These are phyloP conservation scores for Spisula solida DNA, from an alignment of 2,888 invertebrate genomes.

Conservation along the genomic window DNA sequence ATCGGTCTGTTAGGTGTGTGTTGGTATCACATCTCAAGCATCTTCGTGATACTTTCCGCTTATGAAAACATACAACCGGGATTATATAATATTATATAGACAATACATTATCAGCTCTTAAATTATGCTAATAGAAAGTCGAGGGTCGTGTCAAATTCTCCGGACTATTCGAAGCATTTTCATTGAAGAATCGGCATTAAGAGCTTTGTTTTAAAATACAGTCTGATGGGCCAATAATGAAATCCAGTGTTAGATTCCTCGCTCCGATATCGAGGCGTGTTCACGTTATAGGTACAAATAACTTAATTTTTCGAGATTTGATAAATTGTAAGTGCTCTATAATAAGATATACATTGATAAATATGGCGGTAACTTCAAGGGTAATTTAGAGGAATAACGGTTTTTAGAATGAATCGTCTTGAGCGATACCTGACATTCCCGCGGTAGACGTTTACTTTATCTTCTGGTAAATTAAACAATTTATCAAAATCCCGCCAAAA, in stretches of 20 bases:
- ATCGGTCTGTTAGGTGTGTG: too few species aligned
- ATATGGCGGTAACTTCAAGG: background rate
- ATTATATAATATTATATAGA: too few species aligned
- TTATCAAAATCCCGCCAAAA: constrained; percentile 14
- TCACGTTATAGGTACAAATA: background rate
- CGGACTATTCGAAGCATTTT: too few species aligned
- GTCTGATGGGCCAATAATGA: too few species aligned
- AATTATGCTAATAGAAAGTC: too few species aligned
- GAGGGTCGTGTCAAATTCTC: too few species aligned
- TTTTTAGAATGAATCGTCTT: background rate
- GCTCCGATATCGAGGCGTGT: background rate
- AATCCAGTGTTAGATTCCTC: too few species aligned
- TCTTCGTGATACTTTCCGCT: too few species aligned
- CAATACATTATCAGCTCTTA: too few species aligned
- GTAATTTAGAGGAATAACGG: background rate
- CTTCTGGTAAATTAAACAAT: background rate
- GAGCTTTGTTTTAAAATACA: constrained; percentile 6
- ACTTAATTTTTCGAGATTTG: background rate
- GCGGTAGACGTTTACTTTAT: background rate
- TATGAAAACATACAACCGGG: too few species aligned
- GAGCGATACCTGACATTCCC: background rate
- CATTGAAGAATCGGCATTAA: background rate
- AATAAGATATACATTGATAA: background rate
- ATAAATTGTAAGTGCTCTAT: background rate
- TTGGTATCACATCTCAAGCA: too few species aligned